These are phyloP conservation scores for Diploscapter pachys DNA, from an alignment of 1,140 invertebrate species.

Conservation along the genomic window DNA sequence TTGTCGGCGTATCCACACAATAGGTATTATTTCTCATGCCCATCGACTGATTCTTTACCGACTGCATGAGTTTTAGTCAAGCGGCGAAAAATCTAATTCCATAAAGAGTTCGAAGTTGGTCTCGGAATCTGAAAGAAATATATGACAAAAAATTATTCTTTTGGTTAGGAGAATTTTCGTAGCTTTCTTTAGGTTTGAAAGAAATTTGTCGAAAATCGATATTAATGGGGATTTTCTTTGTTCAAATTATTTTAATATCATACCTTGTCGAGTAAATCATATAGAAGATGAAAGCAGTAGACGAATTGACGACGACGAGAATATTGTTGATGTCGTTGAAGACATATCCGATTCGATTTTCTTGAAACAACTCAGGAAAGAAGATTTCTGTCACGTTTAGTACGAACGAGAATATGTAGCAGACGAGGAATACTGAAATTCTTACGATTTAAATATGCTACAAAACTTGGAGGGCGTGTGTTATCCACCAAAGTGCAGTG, in stretches of 20 bases:
- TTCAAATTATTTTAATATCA: not conserved
- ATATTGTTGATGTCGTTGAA: conserved; percentile 58
- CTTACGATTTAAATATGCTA: not conserved
- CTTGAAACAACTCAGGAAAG: conserved; percentile 19
- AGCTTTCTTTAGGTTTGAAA: too few species aligned
- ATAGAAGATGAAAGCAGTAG: conserved; percentile 52
- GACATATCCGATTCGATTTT: conserved; percentile 44
- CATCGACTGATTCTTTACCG: too few species aligned
- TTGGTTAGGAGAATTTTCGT: too few species aligned
- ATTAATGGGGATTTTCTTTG: too few species aligned
- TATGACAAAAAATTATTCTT: not conserved
- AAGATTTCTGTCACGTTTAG: conserved; percentile 51
- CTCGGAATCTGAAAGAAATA: conserved; percentile 25
- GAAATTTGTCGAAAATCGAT: too few species aligned
- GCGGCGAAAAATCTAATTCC: too few species aligned
- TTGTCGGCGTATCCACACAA: too few species aligned
- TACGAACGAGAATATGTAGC: conserved; percentile 52
- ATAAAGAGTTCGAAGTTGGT: conserved; percentile 21
- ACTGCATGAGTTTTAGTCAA: too few species aligned
- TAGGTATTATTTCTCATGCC: too few species aligned
- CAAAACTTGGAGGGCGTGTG: not conserved
- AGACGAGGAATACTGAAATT: conserved; percentile 56
- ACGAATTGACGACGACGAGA: conserved; percentile 54
- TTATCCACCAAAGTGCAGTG: not conserved
- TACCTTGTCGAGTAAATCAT: conserved; percentile 50